A percentile compares a stretch with the other conserved stretches of the same genome.
Conservation (phyloP, 2,888 invertebrate species). For the Syrista parreyssii region DNA sequence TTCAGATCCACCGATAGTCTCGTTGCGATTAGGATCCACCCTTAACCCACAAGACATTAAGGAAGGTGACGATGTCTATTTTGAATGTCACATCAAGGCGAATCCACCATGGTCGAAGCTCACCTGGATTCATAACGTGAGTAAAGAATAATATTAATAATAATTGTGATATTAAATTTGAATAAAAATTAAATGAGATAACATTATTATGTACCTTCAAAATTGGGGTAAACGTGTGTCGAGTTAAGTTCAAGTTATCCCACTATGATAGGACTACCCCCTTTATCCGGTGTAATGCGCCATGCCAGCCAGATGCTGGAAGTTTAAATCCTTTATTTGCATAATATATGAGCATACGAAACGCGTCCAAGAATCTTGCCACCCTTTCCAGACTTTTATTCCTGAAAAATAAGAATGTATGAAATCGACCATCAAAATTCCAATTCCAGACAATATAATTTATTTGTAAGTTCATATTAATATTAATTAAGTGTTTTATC, state of each 20-base stretch:
- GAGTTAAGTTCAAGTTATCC: constrained; percentile 3
- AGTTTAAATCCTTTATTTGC: constrained; percentile 46
- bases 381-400: not conserved
- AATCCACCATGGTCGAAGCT: constrained; percentile 88
- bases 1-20: constrained; percentile 87
- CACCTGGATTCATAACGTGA: constrained; percentile 89
- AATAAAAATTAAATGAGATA: not conserved
- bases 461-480: not conserved
- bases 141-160: constrained; percentile 59
- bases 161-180: not conserved
- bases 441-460: not conserved
- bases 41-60: constrained; percentile 89
- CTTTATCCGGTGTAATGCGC: constrained; percentile 44
- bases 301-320: constrained; percentile 39
- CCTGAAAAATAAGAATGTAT: not conserved
- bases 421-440: not conserved
- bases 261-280: constrained; percentile 15
- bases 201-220: not conserved
- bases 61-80: constrained; percentile 92
- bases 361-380: not conserved
- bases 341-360: constrained; percentile 37
- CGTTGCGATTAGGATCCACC: constrained; percentile 84
- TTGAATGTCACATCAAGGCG: constrained; percentile 91
- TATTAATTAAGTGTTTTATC: not conserved
- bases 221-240: not conserved